Evolutionary conservation across 2,888 invertebrate genomes (phyloP).

Genomic region (Epirrhoe alternata): DNA sequence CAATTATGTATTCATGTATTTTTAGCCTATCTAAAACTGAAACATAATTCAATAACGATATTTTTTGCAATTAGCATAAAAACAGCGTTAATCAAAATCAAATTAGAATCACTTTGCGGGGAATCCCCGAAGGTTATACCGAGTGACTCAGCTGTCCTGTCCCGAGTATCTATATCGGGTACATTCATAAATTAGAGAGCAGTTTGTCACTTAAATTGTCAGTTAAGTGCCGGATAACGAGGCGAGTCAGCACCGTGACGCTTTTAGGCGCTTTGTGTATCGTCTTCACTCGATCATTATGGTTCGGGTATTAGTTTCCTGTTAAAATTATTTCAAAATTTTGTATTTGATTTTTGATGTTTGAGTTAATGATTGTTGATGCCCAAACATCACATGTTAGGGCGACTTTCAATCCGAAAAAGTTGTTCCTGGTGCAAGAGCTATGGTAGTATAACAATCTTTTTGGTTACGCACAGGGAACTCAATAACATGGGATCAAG

Average conservation of each 20-base stretch:
- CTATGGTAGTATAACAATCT: too few species aligned
- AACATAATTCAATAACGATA: too few species aligned
- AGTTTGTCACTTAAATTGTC: constrained; percentile 43
- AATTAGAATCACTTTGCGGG: background rate
- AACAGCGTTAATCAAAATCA: background rate
- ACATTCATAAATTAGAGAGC: constrained; percentile 41
- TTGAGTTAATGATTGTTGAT: too few species aligned
- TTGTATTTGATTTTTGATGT: background rate
- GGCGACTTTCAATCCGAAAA: too few species aligned
- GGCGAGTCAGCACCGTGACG: constrained; percentile 41
- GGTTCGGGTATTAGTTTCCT: background rate
- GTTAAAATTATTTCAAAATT: background rate
- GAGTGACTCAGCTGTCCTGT: constrained; percentile 23
- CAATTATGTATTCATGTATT: too few species aligned
- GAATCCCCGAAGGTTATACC: background rate
- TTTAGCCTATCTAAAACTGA: too few species aligned
- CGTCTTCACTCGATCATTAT: constrained; percentile 9
- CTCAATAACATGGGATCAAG: too few species aligned
- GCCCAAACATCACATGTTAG: too few species aligned
- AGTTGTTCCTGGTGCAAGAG: too few species aligned
- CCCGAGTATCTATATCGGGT: constrained; percentile 27
- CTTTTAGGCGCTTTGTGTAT: constrained; percentile 28
- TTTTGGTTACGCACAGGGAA: too few species aligned
- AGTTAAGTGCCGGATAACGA: constrained; percentile 44
- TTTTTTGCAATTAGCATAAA: background rate